A percentile compares a stretch with the other conserved stretches of the same genome.
phyloP scores from a whole-genome alignment of 2,888 invertebrate genomes.

The Saturnia pavonia region DNA sequence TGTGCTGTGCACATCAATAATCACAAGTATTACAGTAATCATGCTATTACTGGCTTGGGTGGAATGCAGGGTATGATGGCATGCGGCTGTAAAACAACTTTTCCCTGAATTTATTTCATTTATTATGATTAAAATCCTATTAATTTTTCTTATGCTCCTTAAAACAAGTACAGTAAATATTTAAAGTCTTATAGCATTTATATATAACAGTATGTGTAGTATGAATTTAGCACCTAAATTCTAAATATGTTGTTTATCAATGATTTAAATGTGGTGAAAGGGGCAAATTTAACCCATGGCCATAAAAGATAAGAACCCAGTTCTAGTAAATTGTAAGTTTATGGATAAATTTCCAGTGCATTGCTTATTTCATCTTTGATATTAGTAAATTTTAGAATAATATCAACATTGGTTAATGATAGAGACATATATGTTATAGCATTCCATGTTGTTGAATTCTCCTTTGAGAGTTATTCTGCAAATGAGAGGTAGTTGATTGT shows the following conservation, averaged over 20 bases:
- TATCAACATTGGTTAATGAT: conserved; percentile 29
- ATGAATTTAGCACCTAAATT: conserved; percentile 5
- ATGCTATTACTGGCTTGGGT: conserved; percentile 12
- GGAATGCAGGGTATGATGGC: conserved; percentile 24
- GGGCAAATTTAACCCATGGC: conserved; percentile 6
- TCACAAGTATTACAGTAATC: not conserved
- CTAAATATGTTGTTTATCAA: not conserved
- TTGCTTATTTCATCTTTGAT: conserved; percentile 53
- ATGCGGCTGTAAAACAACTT: conserved; percentile 36
- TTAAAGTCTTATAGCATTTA: conserved; percentile 1
- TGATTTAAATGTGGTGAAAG: conserved; percentile 6
- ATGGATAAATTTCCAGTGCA: conserved; percentile 55
- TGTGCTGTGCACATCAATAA: not conserved
- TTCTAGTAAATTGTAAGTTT: conserved; percentile 35
- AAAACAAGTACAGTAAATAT: not conserved
- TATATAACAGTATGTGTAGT: not conserved
- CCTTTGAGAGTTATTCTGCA: conserved; percentile 47
- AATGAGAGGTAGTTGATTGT: conserved; percentile 49
- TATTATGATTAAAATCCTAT: not conserved
- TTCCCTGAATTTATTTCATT: conserved; percentile 12
- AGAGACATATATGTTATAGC: conserved; percentile 58
- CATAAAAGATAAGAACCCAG: conserved; percentile 16
- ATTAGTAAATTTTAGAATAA: conserved; percentile 51
- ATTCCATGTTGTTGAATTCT: conserved; percentile 67
- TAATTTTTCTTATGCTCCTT: not conserved